phyloP scores from a whole-genome alignment of 1,140 invertebrate genomes.

The Drosophila ironensis region DNA sequence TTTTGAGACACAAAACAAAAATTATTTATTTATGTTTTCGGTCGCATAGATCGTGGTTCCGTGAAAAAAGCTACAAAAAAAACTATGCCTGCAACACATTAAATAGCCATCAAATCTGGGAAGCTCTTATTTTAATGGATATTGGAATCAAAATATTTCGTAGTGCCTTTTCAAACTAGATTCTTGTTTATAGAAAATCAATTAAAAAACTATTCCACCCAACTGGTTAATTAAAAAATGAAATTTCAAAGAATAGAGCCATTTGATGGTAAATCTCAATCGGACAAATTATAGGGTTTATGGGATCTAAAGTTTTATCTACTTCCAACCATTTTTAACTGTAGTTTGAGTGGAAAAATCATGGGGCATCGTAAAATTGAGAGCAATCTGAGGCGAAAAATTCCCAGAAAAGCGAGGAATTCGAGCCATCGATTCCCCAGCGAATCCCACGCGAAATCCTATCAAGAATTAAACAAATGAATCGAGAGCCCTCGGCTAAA shows the following conservation, averaged over 20 bases:
- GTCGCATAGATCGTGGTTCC: conserved; percentile 36
- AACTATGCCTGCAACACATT: conserved; percentile 46
- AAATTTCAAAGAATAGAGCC: conserved; percentile 72
- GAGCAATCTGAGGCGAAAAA: conserved; percentile 14
- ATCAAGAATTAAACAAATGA: conserved; percentile 36
- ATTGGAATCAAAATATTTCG: conserved; percentile 38
- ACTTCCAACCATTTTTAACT: conserved; percentile 36
- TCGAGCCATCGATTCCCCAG: not conserved
- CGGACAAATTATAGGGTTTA: conserved; percentile 64
- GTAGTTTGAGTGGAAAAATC: conserved; percentile 25
- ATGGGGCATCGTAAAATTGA: conserved; percentile 44
- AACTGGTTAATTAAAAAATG: conserved; percentile 63
- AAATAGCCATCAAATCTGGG: conserved; percentile 67
- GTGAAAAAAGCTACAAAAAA: conserved; percentile 1
- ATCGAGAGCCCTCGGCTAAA: conserved; percentile 47
- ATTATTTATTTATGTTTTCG: conserved; percentile 47
- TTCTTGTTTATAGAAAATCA: conserved; percentile 61
- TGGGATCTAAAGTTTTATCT: conserved; percentile 49
- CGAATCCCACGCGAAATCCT: conserved; percentile 30
- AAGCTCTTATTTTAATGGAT: conserved; percentile 59
- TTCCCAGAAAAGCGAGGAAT: not conserved
- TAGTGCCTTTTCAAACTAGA: conserved; percentile 40
- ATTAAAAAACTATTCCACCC: conserved; percentile 69
- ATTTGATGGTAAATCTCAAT: conserved; percentile 44
- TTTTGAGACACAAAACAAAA: conserved; percentile 30